Evolutionary conservation across 1,140 invertebrate species (phyloP), one percentile per base, ranked within the genome.

Genomic region (Diorhabda elongata): DNA sequence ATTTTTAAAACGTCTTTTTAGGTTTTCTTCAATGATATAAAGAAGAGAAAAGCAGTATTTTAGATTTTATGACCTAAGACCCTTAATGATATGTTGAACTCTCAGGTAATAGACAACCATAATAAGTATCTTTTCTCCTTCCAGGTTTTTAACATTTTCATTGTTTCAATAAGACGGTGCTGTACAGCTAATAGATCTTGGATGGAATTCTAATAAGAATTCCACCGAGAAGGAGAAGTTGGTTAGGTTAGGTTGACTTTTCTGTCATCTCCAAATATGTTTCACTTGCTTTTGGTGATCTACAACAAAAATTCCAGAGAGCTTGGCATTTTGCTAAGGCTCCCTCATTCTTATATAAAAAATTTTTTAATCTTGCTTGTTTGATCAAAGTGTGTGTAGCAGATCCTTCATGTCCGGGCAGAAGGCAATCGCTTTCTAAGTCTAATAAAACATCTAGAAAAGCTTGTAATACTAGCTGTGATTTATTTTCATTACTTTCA

Each of bases 381-480:
- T 72, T 43, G 62, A 71, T 68, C 71, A 73, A 73, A 69, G 74
- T 69, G 61, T 67, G 64, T 3, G 73, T 71, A 58, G 71, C 69
- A 74, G 65, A 75, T 71, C 72, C 71, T 68, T 75, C 71, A 76
- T 74, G 71, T 58, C 47, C 42, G 47, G 71, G 71, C 66, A 75
- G 67, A 7, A 68, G 57, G 74, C 64, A 75, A 69, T 71, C 68
- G 69, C 43, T 44, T 74, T 72, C 68, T 72, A 61, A 73, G 45
- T 74, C 66, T 71, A 69, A 74, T 71, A 64, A 71, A 73, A 61
- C 66, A 72, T 75, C 74, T 68, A 72, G 67, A 72, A 74, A 74
- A 70, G 69, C 70, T 70, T 70, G 67, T 70, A 69, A 63, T 69
- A 67, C 43, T 71, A 73, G 63, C 7, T 69, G 52, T 68, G 61